Conservation (phyloP, 2,113 vertebrate species). For the Trichechus manatus region DNA sequence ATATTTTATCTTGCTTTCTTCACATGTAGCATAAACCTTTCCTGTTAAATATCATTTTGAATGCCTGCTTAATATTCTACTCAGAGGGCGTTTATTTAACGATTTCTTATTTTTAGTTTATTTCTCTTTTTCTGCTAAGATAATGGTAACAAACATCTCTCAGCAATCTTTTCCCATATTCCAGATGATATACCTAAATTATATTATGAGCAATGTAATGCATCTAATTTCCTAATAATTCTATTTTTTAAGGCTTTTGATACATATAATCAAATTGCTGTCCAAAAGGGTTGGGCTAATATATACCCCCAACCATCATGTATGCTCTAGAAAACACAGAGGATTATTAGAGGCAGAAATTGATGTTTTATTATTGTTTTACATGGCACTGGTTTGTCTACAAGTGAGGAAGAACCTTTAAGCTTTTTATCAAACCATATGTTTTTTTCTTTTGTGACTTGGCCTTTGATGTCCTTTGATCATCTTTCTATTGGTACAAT, state of each 20-base stretch:
- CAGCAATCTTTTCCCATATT: neutral
- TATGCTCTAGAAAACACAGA: neutral
- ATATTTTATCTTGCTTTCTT: slow-evolving; percentile 27
- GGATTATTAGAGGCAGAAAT: neutral
- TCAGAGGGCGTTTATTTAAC: neutral
- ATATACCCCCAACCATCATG: neutral
- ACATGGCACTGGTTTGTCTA: neutral
- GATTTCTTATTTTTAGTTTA: neutral
- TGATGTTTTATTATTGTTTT: neutral
- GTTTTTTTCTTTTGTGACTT: neutral
- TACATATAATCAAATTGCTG: neutral
- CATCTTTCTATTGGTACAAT: neutral
- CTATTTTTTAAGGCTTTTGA: slow-evolving; percentile 3
- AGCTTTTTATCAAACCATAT: neutral
- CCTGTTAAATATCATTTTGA: slow-evolving; percentile 14
- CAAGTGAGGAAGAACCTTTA: neutral
- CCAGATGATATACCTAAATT: neutral
- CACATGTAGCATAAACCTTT: neutral
- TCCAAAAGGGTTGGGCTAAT: neutral
- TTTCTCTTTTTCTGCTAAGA: neutral
- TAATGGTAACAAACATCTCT: neutral
- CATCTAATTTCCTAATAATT: no score
- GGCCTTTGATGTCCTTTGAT: neutral
- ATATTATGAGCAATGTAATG: neutral
- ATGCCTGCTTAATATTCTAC: neutral